Conservation (phyloP, 2,113 vertebrate genomes). For the Festucalex cinctus region DNA sequence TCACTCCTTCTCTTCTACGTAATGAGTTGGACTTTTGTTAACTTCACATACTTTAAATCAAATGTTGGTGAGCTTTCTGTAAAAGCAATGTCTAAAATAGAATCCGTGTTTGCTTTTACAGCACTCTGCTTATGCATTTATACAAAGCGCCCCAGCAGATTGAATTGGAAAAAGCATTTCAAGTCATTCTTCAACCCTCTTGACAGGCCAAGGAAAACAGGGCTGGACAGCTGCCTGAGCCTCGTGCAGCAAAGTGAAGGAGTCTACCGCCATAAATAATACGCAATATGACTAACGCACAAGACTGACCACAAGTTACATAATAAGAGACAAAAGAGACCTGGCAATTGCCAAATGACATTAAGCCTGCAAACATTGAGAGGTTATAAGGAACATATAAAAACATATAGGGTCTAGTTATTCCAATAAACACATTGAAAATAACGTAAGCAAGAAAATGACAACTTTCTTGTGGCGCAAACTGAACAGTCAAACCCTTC, state of each 20-base stretch:
- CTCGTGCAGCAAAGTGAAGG: not conserved
- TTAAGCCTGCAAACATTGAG: not conserved
- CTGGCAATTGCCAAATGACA: not conserved
- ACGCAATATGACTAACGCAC: not conserved
- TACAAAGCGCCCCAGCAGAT: not conserved
- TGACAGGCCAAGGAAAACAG: slow-evolving; percentile 1
- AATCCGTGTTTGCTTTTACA: not conserved
- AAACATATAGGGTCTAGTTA: not conserved
- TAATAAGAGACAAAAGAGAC: not conserved
- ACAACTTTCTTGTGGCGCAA: not conserved
- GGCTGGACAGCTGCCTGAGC: not conserved
- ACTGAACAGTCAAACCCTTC: not conserved
- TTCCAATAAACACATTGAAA: not conserved
- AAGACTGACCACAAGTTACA: not conserved
- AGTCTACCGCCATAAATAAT: not conserved
- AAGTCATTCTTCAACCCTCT: not conserved
- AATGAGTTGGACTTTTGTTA: not conserved
- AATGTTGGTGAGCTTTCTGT: not conserved
- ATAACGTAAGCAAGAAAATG: not conserved
- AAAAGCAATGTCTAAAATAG: not conserved
- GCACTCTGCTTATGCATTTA: not conserved
- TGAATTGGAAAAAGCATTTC: not conserved
- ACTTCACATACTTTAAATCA: not conserved
- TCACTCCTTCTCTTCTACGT: not conserved
- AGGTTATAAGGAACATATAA: not conserved